Percentiles rank a stretch among this genome's conserved stretches.
phyloP scores from a whole-genome alignment of 2,113 vertebrate genomes.

The Cyrtonyx montezumae region DNA sequence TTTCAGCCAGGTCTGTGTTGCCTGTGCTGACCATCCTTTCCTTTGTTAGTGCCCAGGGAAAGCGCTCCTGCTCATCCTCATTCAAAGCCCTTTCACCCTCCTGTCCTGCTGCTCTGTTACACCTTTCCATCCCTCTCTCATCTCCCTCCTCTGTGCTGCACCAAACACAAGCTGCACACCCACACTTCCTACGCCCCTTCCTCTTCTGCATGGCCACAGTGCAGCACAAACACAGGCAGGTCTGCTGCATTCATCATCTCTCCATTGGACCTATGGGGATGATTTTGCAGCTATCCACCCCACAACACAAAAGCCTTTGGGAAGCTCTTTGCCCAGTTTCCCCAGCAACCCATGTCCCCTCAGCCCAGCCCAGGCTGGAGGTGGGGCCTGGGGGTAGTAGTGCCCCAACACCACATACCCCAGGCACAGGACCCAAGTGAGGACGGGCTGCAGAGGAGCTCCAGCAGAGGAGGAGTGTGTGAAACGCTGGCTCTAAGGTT shows the following conservation, averaged over 20 bases:
- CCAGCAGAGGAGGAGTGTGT: background rate
- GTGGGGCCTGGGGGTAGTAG: slow-evolving; percentile 45
- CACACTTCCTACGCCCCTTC: background rate
- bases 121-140: background rate
- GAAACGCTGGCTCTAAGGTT: background rate
- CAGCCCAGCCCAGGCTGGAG: background rate
- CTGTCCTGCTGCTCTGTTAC: background rate
- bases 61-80: background rate
- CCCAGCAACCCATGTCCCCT: background rate
- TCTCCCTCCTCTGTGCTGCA: background rate
- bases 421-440: background rate
- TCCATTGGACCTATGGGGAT: background rate
- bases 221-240: background rate
- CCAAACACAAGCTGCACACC: background rate
- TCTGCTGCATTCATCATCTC: background rate
- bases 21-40: background rate
- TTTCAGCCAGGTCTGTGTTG: background rate
- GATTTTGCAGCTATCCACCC: background rate
- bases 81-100: background rate
- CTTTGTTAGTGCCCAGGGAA: background rate
- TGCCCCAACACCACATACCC: background rate
- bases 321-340: slow-evolving; percentile 49
- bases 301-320: background rate
- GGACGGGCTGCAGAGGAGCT: background rate
- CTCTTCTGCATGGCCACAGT: background rate